Evolutionary conservation across 2,113 vertebrate genomes (phyloP), one percentile per base, ranked within the genome.

Genomic region (Dryoscopus gambensis): DNA sequence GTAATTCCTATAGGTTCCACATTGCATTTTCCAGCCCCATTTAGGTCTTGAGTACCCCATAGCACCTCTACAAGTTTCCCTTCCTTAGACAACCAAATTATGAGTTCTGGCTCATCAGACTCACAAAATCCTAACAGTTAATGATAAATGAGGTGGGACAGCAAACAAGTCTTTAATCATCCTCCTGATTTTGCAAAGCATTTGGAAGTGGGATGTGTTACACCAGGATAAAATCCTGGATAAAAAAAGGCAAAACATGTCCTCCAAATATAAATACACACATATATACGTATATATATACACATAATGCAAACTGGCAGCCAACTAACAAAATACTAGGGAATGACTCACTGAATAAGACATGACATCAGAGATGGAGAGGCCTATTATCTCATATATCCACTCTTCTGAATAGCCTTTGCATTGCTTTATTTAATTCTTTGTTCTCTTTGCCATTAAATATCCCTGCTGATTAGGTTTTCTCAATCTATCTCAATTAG

Each of bases 401-500:
- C 79, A 76, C 71, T 95, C 82, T 90, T 85, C 91, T 93, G 75
- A 96, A 94, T 65, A 90, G 85, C 79, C 73, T 93, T 80, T 90
- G 69, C 71, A 56, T 79, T 90, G 84, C 91, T 94, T 95, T 95
- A 96, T 94, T 96, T 94, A 97, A 96, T 96, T 95, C 88, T 95
- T 95, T 92, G 76, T 95, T 96, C 95, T 86, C 64, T 93, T 91
- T 92, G 90, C 92, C 85, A 93, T 94, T 96, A 97, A 96, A 94
- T 90, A 96, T 88, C 87, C 52, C 82, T 84, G 82, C 69, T 95
- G 92, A 96, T 96, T 96, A 96, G 90, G 93, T 96, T 96, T 93
- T 88, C 52, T 84, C 93, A 94, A 96, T 95, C 93, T 96, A 93
- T 96, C 95, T 95, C 95, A 93, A 97, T 95, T 90, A 96, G 93